Evolutionary conservation across 1,140 invertebrate species (phyloP).

Genomic region (Spodoptera frugiperda): DNA sequence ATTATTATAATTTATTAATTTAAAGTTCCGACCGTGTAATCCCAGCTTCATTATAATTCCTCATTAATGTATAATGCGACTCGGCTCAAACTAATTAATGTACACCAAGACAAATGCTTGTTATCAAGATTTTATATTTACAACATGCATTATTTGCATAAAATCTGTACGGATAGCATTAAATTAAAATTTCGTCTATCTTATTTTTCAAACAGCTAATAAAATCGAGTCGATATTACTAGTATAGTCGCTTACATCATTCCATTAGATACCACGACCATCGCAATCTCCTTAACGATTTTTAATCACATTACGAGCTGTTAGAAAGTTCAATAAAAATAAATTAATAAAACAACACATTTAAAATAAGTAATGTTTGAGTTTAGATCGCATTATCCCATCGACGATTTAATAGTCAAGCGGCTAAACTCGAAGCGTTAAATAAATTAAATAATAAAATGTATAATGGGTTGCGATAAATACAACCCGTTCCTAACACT

Average conservation of each 20-base stretch:
- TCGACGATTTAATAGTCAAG: constrained; percentile 83
- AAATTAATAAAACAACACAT: constrained; percentile 70
- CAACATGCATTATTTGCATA: constrained; percentile 37
- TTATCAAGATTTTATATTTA: constrained; percentile 61
- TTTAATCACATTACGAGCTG: constrained; percentile 31
- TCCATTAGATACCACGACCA: constrained; percentile 10
- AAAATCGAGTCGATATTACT: constrained; percentile 8
- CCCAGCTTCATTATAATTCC: constrained; percentile 68
- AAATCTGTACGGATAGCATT: constrained; percentile 15
- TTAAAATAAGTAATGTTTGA: constrained; percentile 75
- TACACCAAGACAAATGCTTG: constrained; percentile 66
- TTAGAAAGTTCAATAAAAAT: constrained; percentile 50
- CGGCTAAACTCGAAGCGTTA: constrained; percentile 81
- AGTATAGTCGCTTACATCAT: not conserved
- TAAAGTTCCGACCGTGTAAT: constrained; percentile 64
- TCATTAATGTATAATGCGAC: constrained; percentile 72
- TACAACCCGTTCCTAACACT: constrained; percentile 81
- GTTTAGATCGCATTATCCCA: constrained; percentile 78
- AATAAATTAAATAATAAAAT: constrained; percentile 86
- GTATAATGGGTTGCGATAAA: constrained; percentile 84
- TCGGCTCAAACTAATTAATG: constrained; percentile 70
- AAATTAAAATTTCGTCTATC: constrained; percentile 20
- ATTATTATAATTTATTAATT: constrained; percentile 65
- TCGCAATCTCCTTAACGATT: constrained; percentile 20
- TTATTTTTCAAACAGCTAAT: constrained; percentile 2